Percentiles rank a stretch among this genome's conserved stretches.
Evolutionary conservation across 2,113 vertebrate genomes (phyloP).

Genomic region (Regulus satrapa): DNA sequence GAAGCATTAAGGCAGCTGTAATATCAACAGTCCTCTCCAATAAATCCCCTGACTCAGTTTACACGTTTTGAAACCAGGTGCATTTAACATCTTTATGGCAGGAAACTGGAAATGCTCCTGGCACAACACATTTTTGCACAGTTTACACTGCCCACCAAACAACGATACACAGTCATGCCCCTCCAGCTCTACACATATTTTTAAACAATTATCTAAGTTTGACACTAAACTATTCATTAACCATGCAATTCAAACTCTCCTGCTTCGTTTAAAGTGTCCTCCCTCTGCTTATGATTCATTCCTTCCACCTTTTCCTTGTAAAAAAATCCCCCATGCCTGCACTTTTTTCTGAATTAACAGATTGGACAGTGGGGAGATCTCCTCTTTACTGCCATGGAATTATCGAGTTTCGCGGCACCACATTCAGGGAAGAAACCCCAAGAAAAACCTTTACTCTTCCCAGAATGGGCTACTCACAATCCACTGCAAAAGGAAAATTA

Average conservation of each 20-base stretch:
- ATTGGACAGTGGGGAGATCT: neutral
- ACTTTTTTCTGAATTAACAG: neutral
- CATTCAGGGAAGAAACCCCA: neutral
- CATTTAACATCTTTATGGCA: neutral
- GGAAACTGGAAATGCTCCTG: neutral
- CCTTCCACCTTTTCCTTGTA: neutral
- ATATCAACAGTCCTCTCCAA: neutral
- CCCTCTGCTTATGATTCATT: neutral
- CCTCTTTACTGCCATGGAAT: neutral
- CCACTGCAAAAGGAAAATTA: neutral
- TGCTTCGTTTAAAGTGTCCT: neutral
- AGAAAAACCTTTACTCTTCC: neutral
- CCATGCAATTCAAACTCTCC: neutral
- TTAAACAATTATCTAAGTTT: neutral
- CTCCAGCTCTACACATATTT: neutral
- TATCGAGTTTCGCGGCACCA: neutral
- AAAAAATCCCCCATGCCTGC: neutral
- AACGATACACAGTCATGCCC: accelerated
- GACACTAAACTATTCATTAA: neutral
- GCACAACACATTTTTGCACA: neutral
- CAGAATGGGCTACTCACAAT: neutral
- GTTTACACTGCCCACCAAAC: neutral
- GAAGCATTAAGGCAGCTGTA: neutral
- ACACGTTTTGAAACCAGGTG: neutral
- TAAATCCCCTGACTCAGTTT: neutral